Percentiles rank a stretch among this genome's conserved stretches.
Conservation (phyloP, 2,797 vertebrate genomes). For the Acanthurus lineatus region DNA sequence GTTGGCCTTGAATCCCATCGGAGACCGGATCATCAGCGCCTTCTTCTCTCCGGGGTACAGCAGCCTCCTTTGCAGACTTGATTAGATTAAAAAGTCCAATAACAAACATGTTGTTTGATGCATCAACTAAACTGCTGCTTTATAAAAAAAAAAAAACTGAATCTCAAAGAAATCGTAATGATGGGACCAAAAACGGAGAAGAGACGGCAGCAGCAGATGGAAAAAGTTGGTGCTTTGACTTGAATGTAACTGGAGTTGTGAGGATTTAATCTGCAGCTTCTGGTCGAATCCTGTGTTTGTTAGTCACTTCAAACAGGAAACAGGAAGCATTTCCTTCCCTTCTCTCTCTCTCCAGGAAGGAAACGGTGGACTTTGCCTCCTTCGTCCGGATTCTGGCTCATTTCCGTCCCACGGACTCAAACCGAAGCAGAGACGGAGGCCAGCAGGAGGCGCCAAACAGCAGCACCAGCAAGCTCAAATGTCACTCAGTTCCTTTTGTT, state of each 20-base stretch:
- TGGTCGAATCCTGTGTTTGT: not conserved
- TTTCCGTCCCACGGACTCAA: constrained; percentile 82
- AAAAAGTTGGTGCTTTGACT: too few relatives aligned
- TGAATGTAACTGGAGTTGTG: not conserved
- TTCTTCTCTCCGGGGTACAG: constrained; percentile 86
- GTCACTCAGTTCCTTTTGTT: constrained; percentile 71
- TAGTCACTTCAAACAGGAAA: not conserved
- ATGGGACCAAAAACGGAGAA: too few relatives aligned
- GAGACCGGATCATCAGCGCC: constrained; percentile 84
- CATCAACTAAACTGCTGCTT: too few relatives aligned
- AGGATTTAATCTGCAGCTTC: not conserved
- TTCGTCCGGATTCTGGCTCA: constrained; percentile 87
- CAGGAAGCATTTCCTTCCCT: not conserved
- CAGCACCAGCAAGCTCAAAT: constrained; percentile 85
- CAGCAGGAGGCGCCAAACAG: constrained; percentile 82
- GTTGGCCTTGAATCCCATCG: constrained; percentile 86
- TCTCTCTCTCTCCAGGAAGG: constrained; percentile 69
- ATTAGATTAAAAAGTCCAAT: not conserved
- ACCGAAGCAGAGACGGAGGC: constrained; percentile 46
- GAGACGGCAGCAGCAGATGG: too few relatives aligned
- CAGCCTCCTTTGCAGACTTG: not conserved
- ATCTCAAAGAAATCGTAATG: too few relatives aligned
- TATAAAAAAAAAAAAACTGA: too few relatives aligned
- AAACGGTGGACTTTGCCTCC: constrained; percentile 82
- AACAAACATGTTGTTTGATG: not conserved